Conservation (phyloP, 2,888 invertebrate genomes). For the Xiphydria camelus region DNA sequence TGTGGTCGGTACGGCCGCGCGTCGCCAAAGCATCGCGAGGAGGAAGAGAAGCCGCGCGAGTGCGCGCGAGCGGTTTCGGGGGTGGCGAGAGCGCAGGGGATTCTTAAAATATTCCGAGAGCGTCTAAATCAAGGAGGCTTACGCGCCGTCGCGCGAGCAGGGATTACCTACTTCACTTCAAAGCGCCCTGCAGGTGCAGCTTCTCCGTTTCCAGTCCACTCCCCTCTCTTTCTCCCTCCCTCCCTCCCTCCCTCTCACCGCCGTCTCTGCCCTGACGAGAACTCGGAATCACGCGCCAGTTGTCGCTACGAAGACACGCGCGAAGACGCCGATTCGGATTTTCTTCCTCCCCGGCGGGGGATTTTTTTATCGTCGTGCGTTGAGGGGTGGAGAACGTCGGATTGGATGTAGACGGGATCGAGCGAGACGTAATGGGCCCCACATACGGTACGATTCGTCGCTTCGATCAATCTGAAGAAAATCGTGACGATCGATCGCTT, state of each 20-base stretch:
- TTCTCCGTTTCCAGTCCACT: constrained; percentile 26
- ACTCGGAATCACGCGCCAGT: constrained; percentile 49
- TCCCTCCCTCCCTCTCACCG: constrained; percentile 29
- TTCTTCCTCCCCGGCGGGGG: too few species aligned
- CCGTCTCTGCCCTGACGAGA: constrained; percentile 36
- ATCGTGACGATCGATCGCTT: too few species aligned
- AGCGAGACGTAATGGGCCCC: too few species aligned
- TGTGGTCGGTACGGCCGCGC: too few species aligned
- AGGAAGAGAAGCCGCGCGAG: constrained; percentile 5
- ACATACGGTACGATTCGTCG: too few species aligned
- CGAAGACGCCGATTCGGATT: too few species aligned
- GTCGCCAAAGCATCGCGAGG: background rate
- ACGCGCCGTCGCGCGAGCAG: constrained; percentile 52
- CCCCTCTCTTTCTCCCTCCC: background rate
- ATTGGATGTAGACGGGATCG: too few species aligned
- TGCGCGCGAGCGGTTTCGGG: constrained; percentile 19
- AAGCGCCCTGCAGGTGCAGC: constrained; percentile 57
- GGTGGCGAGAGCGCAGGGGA: constrained; percentile 44
- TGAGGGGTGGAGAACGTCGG: too few species aligned
- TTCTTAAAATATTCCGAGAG: constrained; percentile 57
- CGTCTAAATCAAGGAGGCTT: constrained; percentile 58
- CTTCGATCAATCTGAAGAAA: too few species aligned
- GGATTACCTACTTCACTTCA: constrained; percentile 57
- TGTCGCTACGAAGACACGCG: constrained; percentile 28
- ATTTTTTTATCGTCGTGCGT: too few species aligned